Percentiles rank a stretch among this genome's conserved stretches.
Conservation (phyloP, 1,140 invertebrate species). For the Leptinotarsa undecemlineata region DNA sequence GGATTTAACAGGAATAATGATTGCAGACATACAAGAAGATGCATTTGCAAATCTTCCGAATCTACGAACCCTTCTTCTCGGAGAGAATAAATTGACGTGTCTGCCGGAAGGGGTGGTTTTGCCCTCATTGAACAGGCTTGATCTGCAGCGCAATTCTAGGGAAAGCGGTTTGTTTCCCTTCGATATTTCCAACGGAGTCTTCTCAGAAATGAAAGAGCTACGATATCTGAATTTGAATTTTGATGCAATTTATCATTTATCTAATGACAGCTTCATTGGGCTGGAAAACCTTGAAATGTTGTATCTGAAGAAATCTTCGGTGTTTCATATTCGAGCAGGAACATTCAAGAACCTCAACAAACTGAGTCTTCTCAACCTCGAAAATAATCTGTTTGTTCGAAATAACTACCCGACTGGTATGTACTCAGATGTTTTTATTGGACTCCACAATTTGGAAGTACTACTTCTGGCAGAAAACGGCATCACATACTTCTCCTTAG, state of each 20-base stretch:
- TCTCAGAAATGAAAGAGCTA: conserved; percentile 45
- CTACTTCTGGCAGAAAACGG: conserved; percentile 58
- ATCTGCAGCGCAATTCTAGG: conserved; percentile 58
- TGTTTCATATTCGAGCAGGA: conserved; percentile 56
- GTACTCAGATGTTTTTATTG: conserved; percentile 55
- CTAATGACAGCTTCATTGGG: conserved; percentile 57
- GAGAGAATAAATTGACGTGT: conserved; percentile 57
- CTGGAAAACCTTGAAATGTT: conserved; percentile 56
- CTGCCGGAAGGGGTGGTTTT: conserved; percentile 57
- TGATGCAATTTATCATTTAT: conserved; percentile 58
- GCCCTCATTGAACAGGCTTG: conserved; percentile 56
- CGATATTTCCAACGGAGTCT: conserved; percentile 53
- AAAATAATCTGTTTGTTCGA: conserved; percentile 58
- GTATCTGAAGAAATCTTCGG: conserved; percentile 58
- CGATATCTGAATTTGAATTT: conserved; percentile 53
- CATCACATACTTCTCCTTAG: conserved; percentile 55
- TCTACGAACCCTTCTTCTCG: conserved; percentile 56
- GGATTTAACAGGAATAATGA: conserved; percentile 56
- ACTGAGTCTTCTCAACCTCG: conserved; percentile 59
- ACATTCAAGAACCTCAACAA: conserved; percentile 56
- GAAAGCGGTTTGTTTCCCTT: conserved; percentile 51
- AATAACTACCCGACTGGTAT: conserved; percentile 46
- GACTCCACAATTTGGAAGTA: conserved; percentile 57
- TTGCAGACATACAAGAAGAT: conserved; percentile 49
- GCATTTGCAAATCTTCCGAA: conserved; percentile 56